These are phyloP conservation scores for Botia kubotai DNA, from an alignment of 2,797 vertebrate genomes.

Conservation along the genomic window DNA sequence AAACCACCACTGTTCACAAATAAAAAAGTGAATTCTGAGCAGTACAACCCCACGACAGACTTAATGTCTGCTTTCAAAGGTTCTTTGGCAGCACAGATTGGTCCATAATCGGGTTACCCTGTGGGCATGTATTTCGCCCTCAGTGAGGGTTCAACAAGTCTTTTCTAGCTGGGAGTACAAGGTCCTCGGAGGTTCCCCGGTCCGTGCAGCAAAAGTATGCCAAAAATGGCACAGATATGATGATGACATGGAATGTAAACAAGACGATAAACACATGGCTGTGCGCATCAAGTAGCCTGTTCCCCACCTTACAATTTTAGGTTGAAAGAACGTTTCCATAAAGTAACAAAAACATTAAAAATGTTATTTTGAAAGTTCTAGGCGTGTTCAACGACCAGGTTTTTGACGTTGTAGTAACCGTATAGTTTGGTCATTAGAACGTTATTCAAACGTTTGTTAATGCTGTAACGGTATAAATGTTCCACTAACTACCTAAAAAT, in stretches of 20 bases:
- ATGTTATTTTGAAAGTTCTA: no score
- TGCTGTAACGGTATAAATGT: no score
- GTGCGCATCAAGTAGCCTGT: background rate
- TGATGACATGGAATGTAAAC: conserved; percentile 24
- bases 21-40: conserved; percentile 41
- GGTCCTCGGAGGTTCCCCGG: background rate
- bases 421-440: no score
- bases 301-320: background rate
- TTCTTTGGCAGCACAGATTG: conserved; percentile 36
- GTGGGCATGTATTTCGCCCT: conserved; percentile 28
- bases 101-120: conserved; percentile 44
- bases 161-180: background rate
- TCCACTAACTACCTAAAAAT: no score
- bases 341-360: no score
- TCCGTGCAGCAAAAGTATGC: background rate
- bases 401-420: no score
- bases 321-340: no score
- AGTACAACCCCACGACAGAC: background rate
- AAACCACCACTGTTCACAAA: conserved; percentile 11
- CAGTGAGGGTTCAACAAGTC: conserved; percentile 24
- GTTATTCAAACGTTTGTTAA: no score
- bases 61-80: conserved; percentile 21
- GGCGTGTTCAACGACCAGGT: no score
- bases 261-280: background rate
- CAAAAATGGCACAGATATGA: background rate